Base-by-base conservation (phyloP, 2,888 invertebrate genomes). In the Agriotes lineatus region DNA sequence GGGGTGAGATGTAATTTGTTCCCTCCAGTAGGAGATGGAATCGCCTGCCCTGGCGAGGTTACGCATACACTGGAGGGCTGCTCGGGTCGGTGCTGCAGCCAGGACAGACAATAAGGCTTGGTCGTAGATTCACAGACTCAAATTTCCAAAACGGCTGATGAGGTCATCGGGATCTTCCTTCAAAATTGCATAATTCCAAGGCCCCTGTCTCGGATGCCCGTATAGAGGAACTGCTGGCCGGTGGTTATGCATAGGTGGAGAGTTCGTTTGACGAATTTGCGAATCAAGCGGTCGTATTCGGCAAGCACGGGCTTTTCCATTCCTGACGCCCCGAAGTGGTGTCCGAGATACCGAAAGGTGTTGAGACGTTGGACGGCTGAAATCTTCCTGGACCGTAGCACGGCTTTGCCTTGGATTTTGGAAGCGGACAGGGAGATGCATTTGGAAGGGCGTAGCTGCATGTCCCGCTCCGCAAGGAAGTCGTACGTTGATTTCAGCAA, bases 291-390 rank as follows among this genome's bases (percentile, higher is more conserved):
- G 67, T 80, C 74, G 2, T 67, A 63, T 19, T 79, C 74, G 2
- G 84, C 42, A 0, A 83, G 54, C 14, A 72, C 67, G 0, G 82
- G 33, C 62, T n/a, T n/a, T 82, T 78, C 70, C 85, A 84, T 37
- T 83, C 80, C 0, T 84, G 84, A 64, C 83, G 83, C 0, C 84
- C 73, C 0, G 82, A 81, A 0, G 82, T 60, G 42, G 71, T 68
- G n/a, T n/a, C n/a, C n/a, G n/a, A n/a, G n/a, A n/a, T n/a, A n/a
- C n/a, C n/a, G n/a, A n/a, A n/a, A n/a, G 19, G 69, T 54, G 25
- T 35, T 39, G 1, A 64, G 19, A 5, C 16, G 12, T 7, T 5
- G 7, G 9, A 61, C 33, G 0, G 52, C 14, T 12, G 30, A 60
- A 4, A 68, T 42, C 0, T n/a, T 25, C 0, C 4, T 10, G 67